Evolutionary conservation across 2,888 invertebrate genomes (phyloP).

Genomic region (Biston betularia): DNA sequence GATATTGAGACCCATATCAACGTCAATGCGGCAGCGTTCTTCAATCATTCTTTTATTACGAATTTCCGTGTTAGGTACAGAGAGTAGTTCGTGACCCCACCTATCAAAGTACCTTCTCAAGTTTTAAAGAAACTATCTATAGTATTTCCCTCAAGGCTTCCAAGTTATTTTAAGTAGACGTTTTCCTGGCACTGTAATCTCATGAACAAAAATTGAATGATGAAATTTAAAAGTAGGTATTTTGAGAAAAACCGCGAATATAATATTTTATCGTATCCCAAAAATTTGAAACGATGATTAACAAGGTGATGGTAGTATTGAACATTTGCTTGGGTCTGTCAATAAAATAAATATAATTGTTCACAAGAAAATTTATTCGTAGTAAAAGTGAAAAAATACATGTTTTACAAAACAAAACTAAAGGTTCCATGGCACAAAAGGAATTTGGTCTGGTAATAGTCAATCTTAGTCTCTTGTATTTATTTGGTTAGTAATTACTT

Average conservation of each 20-base stretch:
- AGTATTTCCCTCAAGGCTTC: too few relatives aligned
- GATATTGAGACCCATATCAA: background rate
- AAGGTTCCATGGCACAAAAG: background rate
- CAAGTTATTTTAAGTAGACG: too few relatives aligned
- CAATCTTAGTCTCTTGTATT: too few relatives aligned
- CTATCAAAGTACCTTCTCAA: background rate
- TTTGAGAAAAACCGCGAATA: too few relatives aligned
- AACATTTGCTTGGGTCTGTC: too few relatives aligned
- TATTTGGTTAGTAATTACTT: too few relatives aligned
- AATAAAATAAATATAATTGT: background rate
- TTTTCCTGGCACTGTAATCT: too few relatives aligned
- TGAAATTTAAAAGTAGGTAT: too few relatives aligned
- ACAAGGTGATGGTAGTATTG: too few relatives aligned
- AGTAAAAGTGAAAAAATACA: background rate
- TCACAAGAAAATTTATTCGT: background rate
- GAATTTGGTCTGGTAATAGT: background rate
- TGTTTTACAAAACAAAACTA: background rate
- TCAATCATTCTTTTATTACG: conserved; percentile 10
- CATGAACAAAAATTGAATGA: too few relatives aligned
- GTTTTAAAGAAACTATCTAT: background rate
- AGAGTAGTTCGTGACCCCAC: background rate
- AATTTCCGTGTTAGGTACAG: conserved; percentile 18
- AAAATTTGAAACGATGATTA: too few relatives aligned
- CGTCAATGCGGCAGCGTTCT: background rate
- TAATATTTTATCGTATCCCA: too few relatives aligned